Evolutionary conservation across 2,113 vertebrate genomes (phyloP).

Genomic region (Bagarius yarrelli): DNA sequence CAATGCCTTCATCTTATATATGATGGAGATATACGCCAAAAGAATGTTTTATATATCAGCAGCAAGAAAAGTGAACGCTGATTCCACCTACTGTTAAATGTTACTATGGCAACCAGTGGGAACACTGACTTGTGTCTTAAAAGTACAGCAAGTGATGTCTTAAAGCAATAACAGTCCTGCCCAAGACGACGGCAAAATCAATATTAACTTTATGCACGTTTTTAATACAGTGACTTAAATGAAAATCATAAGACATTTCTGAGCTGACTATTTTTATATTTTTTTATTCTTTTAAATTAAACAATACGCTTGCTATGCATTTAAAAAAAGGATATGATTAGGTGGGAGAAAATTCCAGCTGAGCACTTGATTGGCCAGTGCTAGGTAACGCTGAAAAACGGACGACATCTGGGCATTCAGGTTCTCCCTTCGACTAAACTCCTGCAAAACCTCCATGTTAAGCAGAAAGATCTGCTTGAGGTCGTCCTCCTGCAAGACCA

Average conservation of each 20-base stretch:
- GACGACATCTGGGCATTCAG: constrained; percentile 96
- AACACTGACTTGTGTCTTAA: too few species aligned
- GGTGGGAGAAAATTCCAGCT: constrained; percentile 99
- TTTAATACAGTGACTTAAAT: background rate
- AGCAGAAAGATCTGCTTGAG: constrained; percentile 93
- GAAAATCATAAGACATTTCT: background rate
- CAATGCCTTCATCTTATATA: too few species aligned
- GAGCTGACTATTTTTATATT: background rate
- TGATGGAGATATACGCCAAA: too few species aligned
- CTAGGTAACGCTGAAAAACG: constrained; percentile 95
- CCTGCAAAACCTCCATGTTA: constrained; percentile 95
- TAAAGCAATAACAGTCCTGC: too few species aligned
- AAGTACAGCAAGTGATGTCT: too few species aligned
- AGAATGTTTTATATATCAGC: too few species aligned
- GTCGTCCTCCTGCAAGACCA: constrained; percentile 82
- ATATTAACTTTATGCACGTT: background rate
- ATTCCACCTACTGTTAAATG: too few species aligned
- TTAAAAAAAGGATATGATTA: constrained; percentile 92
- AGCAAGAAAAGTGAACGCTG: too few species aligned
- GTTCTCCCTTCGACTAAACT: constrained; percentile 92
- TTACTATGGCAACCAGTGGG: too few species aligned
- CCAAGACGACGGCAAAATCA: background rate
- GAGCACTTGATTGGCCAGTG: constrained; percentile 95
- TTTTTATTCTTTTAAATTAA: background rate
- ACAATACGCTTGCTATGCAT: background rate